phyloP scores from a whole-genome alignment of 2,113 vertebrate genomes.

The Grantiella picta region DNA sequence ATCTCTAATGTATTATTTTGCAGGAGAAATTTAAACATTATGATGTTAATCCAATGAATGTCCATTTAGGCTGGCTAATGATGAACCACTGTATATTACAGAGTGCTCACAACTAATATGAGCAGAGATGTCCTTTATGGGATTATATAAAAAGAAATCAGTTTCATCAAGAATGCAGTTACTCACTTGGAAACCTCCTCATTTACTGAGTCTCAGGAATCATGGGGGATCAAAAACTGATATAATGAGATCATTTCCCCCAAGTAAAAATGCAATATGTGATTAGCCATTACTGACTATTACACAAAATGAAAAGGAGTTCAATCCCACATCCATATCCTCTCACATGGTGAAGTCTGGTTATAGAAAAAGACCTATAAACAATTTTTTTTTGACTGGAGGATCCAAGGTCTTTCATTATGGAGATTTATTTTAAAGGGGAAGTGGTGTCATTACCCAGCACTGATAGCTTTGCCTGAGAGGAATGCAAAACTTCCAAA shows the following conservation, averaged over 20 bases:
- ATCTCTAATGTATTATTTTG: slow-evolving; percentile 36
- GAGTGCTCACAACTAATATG: neutral
- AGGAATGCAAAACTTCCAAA: neutral
- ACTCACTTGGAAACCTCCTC: slow-evolving; percentile 45
- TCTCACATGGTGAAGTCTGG: neutral
- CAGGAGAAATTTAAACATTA: slow-evolving; percentile 26
- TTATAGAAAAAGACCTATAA: neutral
- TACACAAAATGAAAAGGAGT: slow-evolving; percentile 3
- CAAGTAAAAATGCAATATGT: slow-evolving; percentile 19
- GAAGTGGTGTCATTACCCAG: neutral
- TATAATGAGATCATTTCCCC: slow-evolving; percentile 45
- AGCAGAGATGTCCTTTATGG: slow-evolving; percentile 45
- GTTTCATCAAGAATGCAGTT: slow-evolving; percentile 24
- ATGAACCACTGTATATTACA: slow-evolving; percentile 29
- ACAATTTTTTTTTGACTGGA: neutral
- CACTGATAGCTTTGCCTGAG: neutral
- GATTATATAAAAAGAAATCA: slow-evolving; percentile 46
- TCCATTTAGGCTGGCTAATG: slow-evolving; percentile 35
- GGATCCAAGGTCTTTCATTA: neutral
- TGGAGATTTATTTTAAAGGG: neutral
- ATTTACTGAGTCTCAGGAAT: neutral
- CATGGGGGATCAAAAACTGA: slow-evolving; percentile 8
- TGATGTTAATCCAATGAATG: slow-evolving; percentile 50
- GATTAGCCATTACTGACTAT: slow-evolving; percentile 51
- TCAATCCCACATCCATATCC: neutral